Base-by-base conservation (phyloP, 2,888 invertebrate genomes). In the Chironomus riparius region DNA sequence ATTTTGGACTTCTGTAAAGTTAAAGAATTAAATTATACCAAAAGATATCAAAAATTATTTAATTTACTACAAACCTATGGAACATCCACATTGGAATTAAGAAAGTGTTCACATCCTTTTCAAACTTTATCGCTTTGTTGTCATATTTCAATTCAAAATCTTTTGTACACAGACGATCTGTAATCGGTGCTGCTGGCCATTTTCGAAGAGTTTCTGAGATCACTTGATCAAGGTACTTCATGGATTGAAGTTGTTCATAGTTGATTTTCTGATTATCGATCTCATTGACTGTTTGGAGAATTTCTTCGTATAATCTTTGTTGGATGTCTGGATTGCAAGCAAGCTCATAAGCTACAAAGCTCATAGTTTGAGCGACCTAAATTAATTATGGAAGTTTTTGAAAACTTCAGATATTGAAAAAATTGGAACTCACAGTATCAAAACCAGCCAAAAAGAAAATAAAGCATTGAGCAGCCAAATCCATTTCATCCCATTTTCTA, bases 141-240 rank as follows among this genome's bases (percentile, higher is more conserved):
- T 80, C 80, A 10, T 81, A 77, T 4, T 80, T 79, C 21, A 81
- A 83, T 76, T 76, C 85, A 77, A 86, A 88, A 48, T 86, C 84
- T 79, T 86, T 87, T 1, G 81, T 79, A 78, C 88, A 88, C 0
- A 81, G 18, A 24, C 88, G 83, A 78, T 88, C 87, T 1, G 84
- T 79, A 2, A 69, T 50, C 0, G 69, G 56, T 7, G 69, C 76
- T 24, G 56, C 56, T 6, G 76, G 68, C 76, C 76, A 76, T 70
- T 81, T 80, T 13, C 87, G 80, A 4, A 87, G 79, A 0, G 83
- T 77, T 79, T 87, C 87, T 79, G 87, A 87, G 0, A 88, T 80
- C 0, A 89, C 87, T 88, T 88, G 88, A 76, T 89, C 89, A 83
- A 89, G 80, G 77, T 89, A 89, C 22, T 84, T 84, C 87, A 89